phyloP scores from a whole-genome alignment of 1,140 invertebrate genomes.

The Lucilia cuprina region DNA sequence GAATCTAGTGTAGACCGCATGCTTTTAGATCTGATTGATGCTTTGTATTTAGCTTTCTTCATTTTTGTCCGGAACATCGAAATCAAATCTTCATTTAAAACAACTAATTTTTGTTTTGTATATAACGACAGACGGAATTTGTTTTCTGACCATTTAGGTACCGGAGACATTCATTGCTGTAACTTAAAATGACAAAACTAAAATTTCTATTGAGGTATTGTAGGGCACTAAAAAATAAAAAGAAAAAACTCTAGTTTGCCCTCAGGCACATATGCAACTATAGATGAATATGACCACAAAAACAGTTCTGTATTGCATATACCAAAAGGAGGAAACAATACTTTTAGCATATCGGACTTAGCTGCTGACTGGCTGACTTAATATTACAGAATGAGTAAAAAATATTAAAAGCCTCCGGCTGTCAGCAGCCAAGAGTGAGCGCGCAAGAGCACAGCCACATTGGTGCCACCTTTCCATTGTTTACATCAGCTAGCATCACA shows the following conservation, averaged over 20 bases:
- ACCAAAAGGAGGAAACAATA: background rate
- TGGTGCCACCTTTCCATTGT: slow-evolving; percentile 35
- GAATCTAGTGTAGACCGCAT: no score
- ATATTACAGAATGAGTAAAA: background rate
- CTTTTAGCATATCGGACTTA: slow-evolving; percentile 31
- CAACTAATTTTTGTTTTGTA: no score
- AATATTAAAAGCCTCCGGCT: slow-evolving; percentile 28
- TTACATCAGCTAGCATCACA: slow-evolving; percentile 23
- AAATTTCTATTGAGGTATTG: no score
- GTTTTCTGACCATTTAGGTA: no score
- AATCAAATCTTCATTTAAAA: no score
- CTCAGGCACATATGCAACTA: background rate
- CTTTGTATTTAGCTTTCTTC: no score
- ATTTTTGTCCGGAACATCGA: no score
- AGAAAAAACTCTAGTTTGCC: background rate
- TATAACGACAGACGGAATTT: no score
- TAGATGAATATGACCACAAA: background rate
- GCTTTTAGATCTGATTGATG: no score
- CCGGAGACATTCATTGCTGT: no score
- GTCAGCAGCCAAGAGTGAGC: slow-evolving; percentile 31
- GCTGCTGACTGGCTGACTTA: slow-evolving; percentile 45
- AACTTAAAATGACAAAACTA: no score
- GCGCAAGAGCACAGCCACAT: slow-evolving; percentile 22
- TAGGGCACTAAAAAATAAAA: background rate
- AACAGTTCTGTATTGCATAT: slow-evolving; percentile 3